phyloP scores from a whole-genome alignment of 2,888 invertebrate genomes.

The Phrixothrix hirtus region DNA sequence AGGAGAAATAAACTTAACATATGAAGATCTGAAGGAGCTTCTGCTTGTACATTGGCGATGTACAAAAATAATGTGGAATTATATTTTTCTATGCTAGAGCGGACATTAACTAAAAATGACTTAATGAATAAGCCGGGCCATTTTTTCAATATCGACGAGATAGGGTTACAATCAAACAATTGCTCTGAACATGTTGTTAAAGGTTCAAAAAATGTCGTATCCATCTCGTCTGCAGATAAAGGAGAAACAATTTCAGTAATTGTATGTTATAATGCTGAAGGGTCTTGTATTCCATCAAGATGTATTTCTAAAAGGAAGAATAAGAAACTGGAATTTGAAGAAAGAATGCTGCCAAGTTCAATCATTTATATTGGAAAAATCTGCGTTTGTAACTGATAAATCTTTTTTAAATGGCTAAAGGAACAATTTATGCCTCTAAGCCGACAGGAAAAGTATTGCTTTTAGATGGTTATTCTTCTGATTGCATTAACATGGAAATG shows the following conservation, averaged over 20 bases:
- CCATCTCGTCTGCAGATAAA: slow-evolving; percentile 37
- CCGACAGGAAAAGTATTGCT: slow-evolving; percentile 28
- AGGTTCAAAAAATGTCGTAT: slow-evolving; percentile 34
- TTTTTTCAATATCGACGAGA: slow-evolving; percentile 17
- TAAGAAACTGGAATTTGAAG: slow-evolving; percentile 33
- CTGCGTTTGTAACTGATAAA: slow-evolving; percentile 37
- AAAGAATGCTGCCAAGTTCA: slow-evolving; percentile 32
- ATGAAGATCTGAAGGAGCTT: slow-evolving; percentile 43
- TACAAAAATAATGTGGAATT: slow-evolving; percentile 11
- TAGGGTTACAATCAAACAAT: slow-evolving; percentile 36
- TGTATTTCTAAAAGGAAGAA: slow-evolving; percentile 38
- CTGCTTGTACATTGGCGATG: slow-evolving; percentile 29
- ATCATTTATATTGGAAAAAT: slow-evolving; percentile 34
- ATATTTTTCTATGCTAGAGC: slow-evolving; percentile 13
- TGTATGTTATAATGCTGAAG: slow-evolving; percentile 44
- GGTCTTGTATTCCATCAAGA: slow-evolving; percentile 39
- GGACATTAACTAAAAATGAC: slow-evolving; percentile 22
- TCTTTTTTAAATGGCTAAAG: slow-evolving; percentile 41
- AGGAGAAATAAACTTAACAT: no score
- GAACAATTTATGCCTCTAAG: slow-evolving; percentile 34
- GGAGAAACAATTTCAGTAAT: slow-evolving; percentile 43
- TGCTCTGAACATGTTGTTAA: slow-evolving; percentile 43
- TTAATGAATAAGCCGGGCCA: slow-evolving; percentile 22
- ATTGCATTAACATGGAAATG: slow-evolving; percentile 31
- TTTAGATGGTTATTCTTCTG: slow-evolving; percentile 35